phyloP scores from a whole-genome alignment of 2,888 invertebrate species.

The Sussaba pulchella region DNA sequence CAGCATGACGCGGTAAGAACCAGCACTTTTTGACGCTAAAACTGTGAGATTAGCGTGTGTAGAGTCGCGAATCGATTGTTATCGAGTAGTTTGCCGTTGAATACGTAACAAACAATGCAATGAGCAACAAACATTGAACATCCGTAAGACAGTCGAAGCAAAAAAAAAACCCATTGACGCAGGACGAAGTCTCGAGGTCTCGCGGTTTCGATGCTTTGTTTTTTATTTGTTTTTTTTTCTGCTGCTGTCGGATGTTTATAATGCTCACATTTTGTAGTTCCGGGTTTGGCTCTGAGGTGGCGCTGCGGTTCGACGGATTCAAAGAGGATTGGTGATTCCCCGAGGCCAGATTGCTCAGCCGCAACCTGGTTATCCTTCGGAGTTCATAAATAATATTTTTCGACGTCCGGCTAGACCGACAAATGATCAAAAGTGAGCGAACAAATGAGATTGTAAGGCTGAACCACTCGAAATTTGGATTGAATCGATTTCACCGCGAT shows the following conservation, averaged over 20 bases:
- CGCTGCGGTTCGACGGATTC: background rate
- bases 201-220: background rate
- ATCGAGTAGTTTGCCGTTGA: background rate
- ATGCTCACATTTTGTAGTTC: background rate
- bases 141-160: background rate
- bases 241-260: constrained; percentile 5
- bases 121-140: constrained; percentile 6
- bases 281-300: too few species aligned
- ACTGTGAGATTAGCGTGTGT: constrained; percentile 4
- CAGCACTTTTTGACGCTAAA: constrained; percentile 1
- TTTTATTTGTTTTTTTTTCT: constrained; percentile 17
- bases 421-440: background rate
- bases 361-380: constrained; percentile 26
- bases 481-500: background rate
- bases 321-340: background rate
- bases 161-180: constrained; percentile 41
- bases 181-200: constrained; percentile 30
- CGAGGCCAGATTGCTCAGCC: background rate
- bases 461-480: background rate
- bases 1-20: constrained; percentile 2
- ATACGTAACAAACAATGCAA: constrained; percentile 26
- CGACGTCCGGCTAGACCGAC: background rate
- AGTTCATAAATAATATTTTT: background rate
- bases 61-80: constrained; percentile 14
- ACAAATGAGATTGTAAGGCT: background rate